Evolutionary conservation across 2,888 invertebrate genomes (phyloP), one percentile per base, ranked within the genome.

Genomic region (Acheta domesticus): DNA sequence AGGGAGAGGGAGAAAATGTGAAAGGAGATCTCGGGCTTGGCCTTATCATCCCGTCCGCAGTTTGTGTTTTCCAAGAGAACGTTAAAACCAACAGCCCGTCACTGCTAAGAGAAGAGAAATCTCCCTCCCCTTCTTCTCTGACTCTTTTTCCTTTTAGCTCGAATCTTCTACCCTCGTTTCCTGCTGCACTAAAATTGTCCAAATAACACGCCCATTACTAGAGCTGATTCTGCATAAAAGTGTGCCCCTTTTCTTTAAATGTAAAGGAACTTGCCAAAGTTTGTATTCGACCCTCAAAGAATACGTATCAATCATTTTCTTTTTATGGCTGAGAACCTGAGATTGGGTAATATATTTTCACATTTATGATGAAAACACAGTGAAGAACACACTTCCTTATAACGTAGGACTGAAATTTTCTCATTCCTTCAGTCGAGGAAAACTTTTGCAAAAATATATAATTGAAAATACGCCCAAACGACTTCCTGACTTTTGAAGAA

Each of bases 1-100:
- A 62, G 62, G 62, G 62, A 62, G n/a, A 62, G n/a, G 62, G n/a
- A 62, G 62, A 62, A 62, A 62, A 62, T 62, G 62, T n/a, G 62
- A 62, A 62, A 62, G 62, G n/a, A 62, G 62, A 62, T 62, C 62
- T 14, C n/a, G 62, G 62, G 62, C 62, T 62, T 62, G 62, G 62
- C 62, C 62, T 62, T 62, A 62, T 62, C 62, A 62, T 62, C n/a
- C 62, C 62, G 62, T 62, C 62, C 62, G 62, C 62, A 62, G 62
- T 62, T 62, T 62, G 62, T 62, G 62, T 62, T 62, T 62, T 62
- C 62, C 62, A n/a, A 62, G 62, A 62, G 62, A 62, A 62, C 62
- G 62, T 62, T 62, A 62, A 62, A 62, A 62, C 62, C 62, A 62
- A 62, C 62, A 62, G 62, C 62, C 62, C 62, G 62, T 62, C 62